These are phyloP conservation scores for Phyllopteryx taeniolatus DNA, from an alignment of 2,113 vertebrate species.

Conservation along the genomic window DNA sequence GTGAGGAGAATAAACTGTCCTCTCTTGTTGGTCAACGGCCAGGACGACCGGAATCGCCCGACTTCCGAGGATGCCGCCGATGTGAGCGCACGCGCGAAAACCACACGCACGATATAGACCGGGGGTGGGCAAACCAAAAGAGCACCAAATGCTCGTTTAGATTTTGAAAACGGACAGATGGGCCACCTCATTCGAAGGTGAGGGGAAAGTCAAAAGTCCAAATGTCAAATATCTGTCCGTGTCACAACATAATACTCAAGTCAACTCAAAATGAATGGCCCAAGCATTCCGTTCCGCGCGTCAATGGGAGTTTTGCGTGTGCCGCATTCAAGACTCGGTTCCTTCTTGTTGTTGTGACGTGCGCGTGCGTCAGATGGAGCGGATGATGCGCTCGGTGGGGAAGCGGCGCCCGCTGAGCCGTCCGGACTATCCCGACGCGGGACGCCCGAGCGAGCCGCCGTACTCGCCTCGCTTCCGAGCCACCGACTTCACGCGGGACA, in stretches of 20 bases:
- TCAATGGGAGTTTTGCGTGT: no score
- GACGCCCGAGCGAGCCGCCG: slow-evolving; percentile 75
- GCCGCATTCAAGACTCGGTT: neutral
- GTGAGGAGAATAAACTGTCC: slow-evolving; percentile 70
- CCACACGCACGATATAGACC: no score
- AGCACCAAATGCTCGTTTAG: no score
- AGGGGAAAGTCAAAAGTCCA: no score
- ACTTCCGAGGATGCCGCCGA: slow-evolving; percentile 59
- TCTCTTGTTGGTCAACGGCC: slow-evolving; percentile 59
- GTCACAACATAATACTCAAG: no score
- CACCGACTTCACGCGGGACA: slow-evolving; percentile 18
- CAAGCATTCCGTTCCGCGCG: no score
- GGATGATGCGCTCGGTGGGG: slow-evolving; percentile 53
- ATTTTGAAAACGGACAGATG: no score
- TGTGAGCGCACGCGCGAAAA: slow-evolving; percentile 27
- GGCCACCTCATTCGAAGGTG: no score
- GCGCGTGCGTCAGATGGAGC: slow-evolving; percentile 43
- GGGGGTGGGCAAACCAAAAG: no score
- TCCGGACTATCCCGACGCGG: slow-evolving; percentile 53
- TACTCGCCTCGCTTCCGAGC: slow-evolving; percentile 65
- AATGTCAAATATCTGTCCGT: no score
- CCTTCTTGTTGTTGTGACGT: neutral
- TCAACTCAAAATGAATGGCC: no score
- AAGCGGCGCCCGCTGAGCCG: slow-evolving; percentile 65
- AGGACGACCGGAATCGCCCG: slow-evolving; percentile 70